A percentile compares a stretch with the other conserved stretches of the same genome.
Evolutionary conservation across 2,888 invertebrate species (phyloP).

Genomic region (Apamea epomidion): DNA sequence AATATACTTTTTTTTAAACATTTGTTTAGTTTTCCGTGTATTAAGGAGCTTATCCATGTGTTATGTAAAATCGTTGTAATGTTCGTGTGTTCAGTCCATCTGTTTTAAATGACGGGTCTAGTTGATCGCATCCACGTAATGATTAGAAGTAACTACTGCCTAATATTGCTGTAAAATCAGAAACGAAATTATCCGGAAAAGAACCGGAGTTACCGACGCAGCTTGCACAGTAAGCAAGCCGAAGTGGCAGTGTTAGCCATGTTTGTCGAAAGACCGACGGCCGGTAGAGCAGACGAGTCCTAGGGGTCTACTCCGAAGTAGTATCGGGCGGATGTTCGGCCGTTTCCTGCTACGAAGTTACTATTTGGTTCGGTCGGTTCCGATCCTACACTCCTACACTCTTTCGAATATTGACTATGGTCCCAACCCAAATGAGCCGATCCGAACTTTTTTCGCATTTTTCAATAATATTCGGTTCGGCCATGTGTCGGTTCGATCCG

Average conservation of each 20-base stretch:
- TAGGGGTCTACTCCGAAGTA: no score
- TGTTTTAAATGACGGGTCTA: no score
- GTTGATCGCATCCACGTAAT: background rate
- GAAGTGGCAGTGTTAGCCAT: background rate
- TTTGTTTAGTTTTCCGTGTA: slow-evolving; percentile 30
- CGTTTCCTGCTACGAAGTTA: no score
- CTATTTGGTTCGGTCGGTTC: no score
- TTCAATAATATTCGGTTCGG: no score
- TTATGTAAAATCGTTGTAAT: slow-evolving; percentile 1
- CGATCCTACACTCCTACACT: no score
- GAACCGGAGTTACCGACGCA: background rate
- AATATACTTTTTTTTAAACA: slow-evolving; percentile 28
- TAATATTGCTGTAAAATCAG: background rate
- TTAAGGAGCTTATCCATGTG: slow-evolving; percentile 27
- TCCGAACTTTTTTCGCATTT: no score
- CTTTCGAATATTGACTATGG: no score
- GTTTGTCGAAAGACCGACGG: background rate
- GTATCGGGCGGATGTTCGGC: no score
- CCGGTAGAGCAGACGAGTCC: background rate
- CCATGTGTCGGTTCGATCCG: no score
- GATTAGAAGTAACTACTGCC: background rate
- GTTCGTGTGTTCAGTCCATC: background rate
- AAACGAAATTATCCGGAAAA: background rate
- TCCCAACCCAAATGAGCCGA: no score
- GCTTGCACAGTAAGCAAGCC: background rate